Conservation (phyloP, 2,113 vertebrate species). For the Phodopus roborovskii region DNA sequence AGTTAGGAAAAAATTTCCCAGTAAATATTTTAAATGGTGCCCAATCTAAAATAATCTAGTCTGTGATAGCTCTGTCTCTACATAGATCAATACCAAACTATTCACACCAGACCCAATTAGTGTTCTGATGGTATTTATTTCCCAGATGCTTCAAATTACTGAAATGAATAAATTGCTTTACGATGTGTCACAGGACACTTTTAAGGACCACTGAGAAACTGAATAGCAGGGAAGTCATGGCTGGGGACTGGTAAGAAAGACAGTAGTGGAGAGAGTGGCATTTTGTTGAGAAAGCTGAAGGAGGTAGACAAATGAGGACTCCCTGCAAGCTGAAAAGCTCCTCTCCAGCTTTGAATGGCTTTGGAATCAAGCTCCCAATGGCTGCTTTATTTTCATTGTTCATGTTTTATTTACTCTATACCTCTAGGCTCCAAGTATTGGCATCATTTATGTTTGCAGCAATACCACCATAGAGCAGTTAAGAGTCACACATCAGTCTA, state of each 20-base stretch:
- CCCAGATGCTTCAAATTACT: constrained; percentile 8
- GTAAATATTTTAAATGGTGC: constrained; percentile 33
- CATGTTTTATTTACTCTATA: constrained; percentile 66
- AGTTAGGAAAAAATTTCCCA: background rate
- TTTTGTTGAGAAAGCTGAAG: background rate
- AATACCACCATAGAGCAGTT: background rate
- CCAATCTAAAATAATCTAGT: background rate
- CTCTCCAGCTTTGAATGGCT: background rate
- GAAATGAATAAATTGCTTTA: constrained; percentile 10
- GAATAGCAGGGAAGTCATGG: background rate
- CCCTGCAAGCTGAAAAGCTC: constrained; percentile 19
- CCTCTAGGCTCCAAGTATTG: constrained; percentile 20
- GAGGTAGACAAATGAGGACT: background rate
- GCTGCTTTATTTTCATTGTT: background rate
- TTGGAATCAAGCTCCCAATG: constrained; percentile 39
- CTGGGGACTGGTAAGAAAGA: background rate
- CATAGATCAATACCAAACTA: constrained; percentile 18
- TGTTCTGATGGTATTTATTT: constrained; percentile 22
- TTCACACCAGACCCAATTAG: constrained; percentile 18
- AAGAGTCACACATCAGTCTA: constrained; percentile 14
- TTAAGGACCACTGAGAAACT: background rate
- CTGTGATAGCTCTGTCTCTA: background rate
- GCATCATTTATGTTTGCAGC: constrained; percentile 49
- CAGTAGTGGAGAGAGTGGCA: background rate
- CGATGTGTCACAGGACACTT: background rate